Conservation (phyloP, 2,113 vertebrate genomes). For the Ailurus styani region DNA sequence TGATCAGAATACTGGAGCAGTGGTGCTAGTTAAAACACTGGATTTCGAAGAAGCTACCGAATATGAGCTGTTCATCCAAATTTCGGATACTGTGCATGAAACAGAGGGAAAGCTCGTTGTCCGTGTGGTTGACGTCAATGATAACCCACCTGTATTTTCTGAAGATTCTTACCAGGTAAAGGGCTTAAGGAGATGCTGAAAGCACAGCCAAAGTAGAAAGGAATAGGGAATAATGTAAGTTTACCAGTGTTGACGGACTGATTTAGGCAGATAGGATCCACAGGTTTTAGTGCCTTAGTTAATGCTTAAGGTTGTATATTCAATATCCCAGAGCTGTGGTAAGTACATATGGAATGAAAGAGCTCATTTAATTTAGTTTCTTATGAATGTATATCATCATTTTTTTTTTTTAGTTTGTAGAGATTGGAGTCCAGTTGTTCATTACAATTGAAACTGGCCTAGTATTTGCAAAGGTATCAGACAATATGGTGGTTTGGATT, state of each 20-base stretch:
- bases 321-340: background rate
- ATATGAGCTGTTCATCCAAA: slow-evolving; percentile 80
- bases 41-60: slow-evolving; percentile 88
- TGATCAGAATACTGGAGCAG: slow-evolving; percentile 83
- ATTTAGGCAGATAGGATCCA: background rate
- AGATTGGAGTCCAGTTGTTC: background rate
- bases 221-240: background rate
- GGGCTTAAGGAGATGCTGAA: background rate
- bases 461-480: background rate
- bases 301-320: background rate
- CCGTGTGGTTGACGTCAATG: slow-evolving; percentile 89
- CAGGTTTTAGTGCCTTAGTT: background rate
- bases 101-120: slow-evolving; percentile 83
- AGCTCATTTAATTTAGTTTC: background rate
- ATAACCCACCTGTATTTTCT: slow-evolving; percentile 91
- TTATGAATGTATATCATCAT: background rate
- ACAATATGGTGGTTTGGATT: background rate
- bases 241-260: background rate
- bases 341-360: background rate
- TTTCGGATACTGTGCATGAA: slow-evolving; percentile 89
- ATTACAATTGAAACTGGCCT: background rate
- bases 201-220: background rate
- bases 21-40: slow-evolving; percentile 83
- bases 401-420: background rate
- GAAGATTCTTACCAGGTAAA: slow-evolving; percentile 89